Conservation (phyloP, 2,797 vertebrate genomes). For the Hephaestus fuliginosus region DNA sequence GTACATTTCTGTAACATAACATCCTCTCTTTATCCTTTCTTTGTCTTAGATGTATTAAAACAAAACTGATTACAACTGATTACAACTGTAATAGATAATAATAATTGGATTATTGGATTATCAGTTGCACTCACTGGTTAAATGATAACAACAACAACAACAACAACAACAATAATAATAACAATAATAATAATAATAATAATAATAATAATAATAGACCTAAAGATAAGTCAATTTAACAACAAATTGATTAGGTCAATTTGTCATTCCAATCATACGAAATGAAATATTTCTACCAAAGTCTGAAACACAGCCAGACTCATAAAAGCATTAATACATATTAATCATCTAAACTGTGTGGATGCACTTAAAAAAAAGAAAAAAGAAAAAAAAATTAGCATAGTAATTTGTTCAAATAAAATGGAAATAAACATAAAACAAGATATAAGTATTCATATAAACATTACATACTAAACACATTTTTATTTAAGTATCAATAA, state of each 20-base stretch:
- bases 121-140: background rate
- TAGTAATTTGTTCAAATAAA: background rate
- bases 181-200: too few species aligned
- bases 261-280: background rate
- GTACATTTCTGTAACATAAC: slow-evolving; percentile 12
- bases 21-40: background rate
- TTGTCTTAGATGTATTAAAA: background rate
- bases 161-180: background rate
- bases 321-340: background rate
- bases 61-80: background rate
- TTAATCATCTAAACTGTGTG: background rate
- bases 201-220: too few species aligned
- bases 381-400: too few species aligned
- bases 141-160: background rate
- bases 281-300: too few species aligned
- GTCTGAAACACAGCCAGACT: background rate
- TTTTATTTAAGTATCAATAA: background rate
- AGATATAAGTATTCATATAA: background rate
- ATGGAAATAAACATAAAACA: slow-evolving; percentile 2
- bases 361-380: background rate
- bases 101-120: background rate
- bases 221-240: too few species aligned
- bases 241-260: background rate
- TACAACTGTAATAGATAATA: background rate
- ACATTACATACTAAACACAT: background rate